Conservation (phyloP, 1,140 invertebrate genomes). For the Calliopsis andreniformis region DNA sequence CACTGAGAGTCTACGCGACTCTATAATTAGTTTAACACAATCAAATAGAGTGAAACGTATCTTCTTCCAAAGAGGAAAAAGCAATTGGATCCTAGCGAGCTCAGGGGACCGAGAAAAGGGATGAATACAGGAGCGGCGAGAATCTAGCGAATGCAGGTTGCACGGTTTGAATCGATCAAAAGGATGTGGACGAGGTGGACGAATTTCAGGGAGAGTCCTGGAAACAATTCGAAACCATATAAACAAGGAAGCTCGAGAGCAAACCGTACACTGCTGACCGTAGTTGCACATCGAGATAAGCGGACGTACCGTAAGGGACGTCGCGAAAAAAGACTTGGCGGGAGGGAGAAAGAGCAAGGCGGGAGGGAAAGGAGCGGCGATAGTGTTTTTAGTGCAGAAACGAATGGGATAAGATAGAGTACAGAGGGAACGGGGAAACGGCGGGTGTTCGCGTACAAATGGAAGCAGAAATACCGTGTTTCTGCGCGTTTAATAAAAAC, state of each 20-base stretch:
- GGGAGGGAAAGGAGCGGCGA: not conserved
- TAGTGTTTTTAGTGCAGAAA: conserved; percentile 8
- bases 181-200: not conserved
- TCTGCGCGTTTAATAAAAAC: conserved; percentile 29
- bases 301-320: conserved; percentile 13
- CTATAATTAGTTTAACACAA: no score
- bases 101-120: not conserved
- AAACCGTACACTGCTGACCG: not conserved
- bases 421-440: not conserved
- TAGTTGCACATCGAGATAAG: conserved; percentile 20
- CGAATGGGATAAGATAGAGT: not conserved
- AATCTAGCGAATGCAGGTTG: not conserved
- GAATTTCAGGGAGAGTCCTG: conserved; percentile 14
- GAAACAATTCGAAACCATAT: conserved; percentile 5
- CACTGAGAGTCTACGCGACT: no score
- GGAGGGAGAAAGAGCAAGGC: no score
- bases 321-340: not conserved
- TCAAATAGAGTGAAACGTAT: not conserved
- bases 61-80: not conserved
- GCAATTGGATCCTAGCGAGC: not conserved
- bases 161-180: conserved; percentile 20
- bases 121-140: not conserved
- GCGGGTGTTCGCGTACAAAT: not conserved
- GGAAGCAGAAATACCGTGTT: conserved; percentile 18
- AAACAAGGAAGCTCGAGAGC: conserved; percentile 3